Evolutionary conservation across 2,888 invertebrate species (phyloP), one percentile per base, ranked within the genome.

Genomic region (Elmis aenea): DNA sequence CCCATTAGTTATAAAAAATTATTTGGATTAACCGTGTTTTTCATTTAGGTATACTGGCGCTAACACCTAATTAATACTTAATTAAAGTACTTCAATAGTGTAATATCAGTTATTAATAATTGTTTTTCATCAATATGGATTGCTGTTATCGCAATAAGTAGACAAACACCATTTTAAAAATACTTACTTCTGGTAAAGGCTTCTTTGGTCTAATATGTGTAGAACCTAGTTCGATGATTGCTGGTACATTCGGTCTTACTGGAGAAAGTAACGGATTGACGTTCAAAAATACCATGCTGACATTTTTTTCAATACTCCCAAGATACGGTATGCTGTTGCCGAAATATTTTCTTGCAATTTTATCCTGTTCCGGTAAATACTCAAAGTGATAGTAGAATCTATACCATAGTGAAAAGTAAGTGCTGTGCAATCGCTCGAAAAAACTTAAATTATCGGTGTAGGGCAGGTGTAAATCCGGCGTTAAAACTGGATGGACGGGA

Each of bases 391-490:
- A 46, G 32, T 51, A 54, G 11, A 46, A 44, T 29, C 57, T 45
- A 3, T 44, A 25, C 50, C 54, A 56, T 6, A 61, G 9, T 21
- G 53, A 51, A 36, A 57, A 60, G 2, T 52, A 31, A 2, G 51
- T 51, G 32, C 56, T 60, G 31, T 49, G 49, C 2, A 59, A 30
- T 29, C 62, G 44, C 42, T 69, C 64, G 18, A 69, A 70, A 21
- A 68, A 55, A 9, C 61, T 71, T 38, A 73, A 48, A 40, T 71
- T 65, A 24, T 65, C 61, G 36, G 65, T 35, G 13, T 38, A 48
- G 13, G 50, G 50, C 13, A 61, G 33, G 33, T 56, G 48, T 46
- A 58, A 50, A 32, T 62, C 61, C 1, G 59, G 57, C 31, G 54
- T 52, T n/a, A 58, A 13, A 3, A 54, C 46, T 3, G 58, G 52